Conservation (phyloP, 2,797 vertebrate species). For the Acanthurus lineatus region DNA sequence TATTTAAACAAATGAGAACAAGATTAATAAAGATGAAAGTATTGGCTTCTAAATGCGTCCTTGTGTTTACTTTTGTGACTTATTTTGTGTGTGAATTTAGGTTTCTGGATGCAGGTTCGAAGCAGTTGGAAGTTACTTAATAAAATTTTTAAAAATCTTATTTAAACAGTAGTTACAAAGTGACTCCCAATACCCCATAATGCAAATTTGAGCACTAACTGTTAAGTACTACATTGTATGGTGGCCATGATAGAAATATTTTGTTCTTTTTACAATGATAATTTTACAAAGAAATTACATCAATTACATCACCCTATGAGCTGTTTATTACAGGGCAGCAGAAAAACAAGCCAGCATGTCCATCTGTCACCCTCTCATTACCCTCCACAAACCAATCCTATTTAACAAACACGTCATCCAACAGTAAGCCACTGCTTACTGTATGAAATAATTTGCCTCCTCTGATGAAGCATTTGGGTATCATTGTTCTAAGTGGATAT, state of each 20-base stretch:
- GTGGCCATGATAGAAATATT: neutral
- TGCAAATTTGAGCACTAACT: neutral
- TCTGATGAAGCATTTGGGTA: constrained; percentile 9
- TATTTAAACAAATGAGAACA: constrained; percentile 89
- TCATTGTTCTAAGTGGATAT: neutral
- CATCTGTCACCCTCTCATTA: constrained; percentile 62
- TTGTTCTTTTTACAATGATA: neutral
- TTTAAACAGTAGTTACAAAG: too few species aligned
- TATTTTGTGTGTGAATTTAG: neutral
- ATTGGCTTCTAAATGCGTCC: constrained; percentile 82
- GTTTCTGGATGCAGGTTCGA: neutral
- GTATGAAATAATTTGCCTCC: constrained; percentile 42
- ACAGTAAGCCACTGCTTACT: constrained; percentile 50
- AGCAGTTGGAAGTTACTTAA: too few species aligned
- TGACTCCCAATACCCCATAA: too few species aligned
- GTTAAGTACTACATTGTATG: neutral
- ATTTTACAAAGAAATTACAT: neutral
- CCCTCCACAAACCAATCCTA: constrained; percentile 67
- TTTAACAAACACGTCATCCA: constrained; percentile 66
- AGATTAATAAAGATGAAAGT: constrained; percentile 89
- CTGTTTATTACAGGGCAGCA: constrained; percentile 3
- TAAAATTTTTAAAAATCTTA: too few species aligned
- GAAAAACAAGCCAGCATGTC: constrained; percentile 45
- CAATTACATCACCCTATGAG: neutral
- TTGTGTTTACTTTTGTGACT: constrained; percentile 31